Evolutionary conservation across 1,140 invertebrate species (phyloP).

Genomic region (Pachyrhynchus sulphureomaculatus): DNA sequence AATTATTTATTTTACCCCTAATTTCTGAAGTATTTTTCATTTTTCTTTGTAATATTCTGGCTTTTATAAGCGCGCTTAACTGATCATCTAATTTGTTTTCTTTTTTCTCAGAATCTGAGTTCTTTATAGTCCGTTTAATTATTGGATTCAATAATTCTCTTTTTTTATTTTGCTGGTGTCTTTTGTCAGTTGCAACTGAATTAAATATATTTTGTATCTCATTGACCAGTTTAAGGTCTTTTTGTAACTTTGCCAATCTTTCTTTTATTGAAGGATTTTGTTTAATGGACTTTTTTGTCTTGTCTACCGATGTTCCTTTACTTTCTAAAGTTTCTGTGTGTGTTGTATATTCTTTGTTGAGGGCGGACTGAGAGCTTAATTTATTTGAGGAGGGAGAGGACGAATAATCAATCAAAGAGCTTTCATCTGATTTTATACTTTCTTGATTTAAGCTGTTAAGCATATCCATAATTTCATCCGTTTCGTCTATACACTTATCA

Average conservation of each 20-base stretch:
- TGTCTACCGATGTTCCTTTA: no score
- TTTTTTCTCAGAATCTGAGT: neutral
- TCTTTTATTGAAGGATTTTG: neutral
- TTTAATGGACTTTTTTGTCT: neutral
- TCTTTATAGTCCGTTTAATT: neutral
- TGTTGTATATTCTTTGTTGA: neutral
- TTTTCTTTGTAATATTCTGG: conserved; percentile 21
- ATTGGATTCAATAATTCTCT: neutral
- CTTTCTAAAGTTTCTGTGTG: neutral
- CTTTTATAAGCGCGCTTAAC: conserved; percentile 19
- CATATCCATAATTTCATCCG: conserved; percentile 8
- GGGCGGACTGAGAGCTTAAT: neutral
- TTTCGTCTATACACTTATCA: conserved; percentile 19
- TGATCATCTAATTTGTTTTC: conserved; percentile 18
- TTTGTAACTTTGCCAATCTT: conserved; percentile 24
- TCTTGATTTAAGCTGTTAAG: conserved; percentile 7
- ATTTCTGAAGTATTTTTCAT: conserved; percentile 8
- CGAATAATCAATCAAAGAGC: neutral
- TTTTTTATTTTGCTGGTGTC: conserved; percentile 8
- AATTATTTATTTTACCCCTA: neutral
- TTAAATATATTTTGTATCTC: conserved; percentile 34
- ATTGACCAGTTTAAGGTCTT: conserved; percentile 31
- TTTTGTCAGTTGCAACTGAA: neutral
- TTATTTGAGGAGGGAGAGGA: neutral
- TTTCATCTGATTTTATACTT: neutral